Evolutionary conservation across 1,140 invertebrate species (phyloP), one percentile per base, ranked within the genome.

Genomic region (Cyclargus thomasi): DNA sequence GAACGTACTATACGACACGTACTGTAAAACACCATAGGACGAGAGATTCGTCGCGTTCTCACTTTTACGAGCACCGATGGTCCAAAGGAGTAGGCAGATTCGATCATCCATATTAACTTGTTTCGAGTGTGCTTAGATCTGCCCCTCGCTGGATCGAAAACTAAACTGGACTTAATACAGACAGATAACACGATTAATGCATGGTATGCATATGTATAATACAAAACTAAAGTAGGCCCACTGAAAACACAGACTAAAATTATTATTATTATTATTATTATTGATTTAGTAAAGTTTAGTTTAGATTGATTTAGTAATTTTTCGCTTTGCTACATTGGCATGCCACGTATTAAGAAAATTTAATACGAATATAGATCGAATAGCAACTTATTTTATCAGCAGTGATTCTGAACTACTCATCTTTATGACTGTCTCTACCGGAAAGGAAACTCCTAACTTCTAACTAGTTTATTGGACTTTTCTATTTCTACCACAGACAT

Each of bases 271-370:
- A n/a, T n/a, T n/a, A n/a, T n/a, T n/a, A n/a, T n/a, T 23, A 4
- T 29, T 53, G 64, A 53, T 36, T 67, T 69, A 64, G 66, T 67
- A 14, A 67, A 74, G 55, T 70, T 69, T 74, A 74, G 72, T 65
- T 80, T 88, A 86, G 83, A 76, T 78, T 59, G 70, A 71, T 73
- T 77, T 85, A 88, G 81, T 67, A 65, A 78, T 77, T 66, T 57
- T 16, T 77, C 70, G 83, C 85, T 89, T 86, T 82, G 83, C 85
- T 87, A 86, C 83, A 87, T 87, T 87, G 86, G 86, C 86, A 89
- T 89, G 86, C 76, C 73, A 75, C 71, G 65, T 64, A 57, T 71
- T 72, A 63, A 64, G 68, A 74, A 72, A 64, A 69, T 68, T 67
- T 68, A 53, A 64, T 68, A 59, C 5, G 5, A 59, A 20, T 59